phyloP scores from a whole-genome alignment of 1,140 invertebrate species.

The Drosophila mayri region DNA sequence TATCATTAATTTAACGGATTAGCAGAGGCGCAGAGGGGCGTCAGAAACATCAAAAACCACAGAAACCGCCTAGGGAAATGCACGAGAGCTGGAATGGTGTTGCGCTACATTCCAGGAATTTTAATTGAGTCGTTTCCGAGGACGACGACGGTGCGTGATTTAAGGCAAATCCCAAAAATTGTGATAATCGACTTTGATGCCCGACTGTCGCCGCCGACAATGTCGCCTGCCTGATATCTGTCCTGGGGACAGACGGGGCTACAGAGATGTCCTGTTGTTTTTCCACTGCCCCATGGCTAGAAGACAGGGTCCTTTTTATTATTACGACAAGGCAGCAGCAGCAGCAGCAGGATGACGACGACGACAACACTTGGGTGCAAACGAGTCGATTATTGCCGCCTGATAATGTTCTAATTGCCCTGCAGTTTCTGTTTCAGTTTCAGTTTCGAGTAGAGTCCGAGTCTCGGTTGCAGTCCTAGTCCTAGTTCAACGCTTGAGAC shows the following conservation, averaged over 20 bases:
- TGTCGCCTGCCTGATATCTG: constrained; percentile 13
- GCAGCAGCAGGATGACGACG: not conserved
- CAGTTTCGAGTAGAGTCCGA: no score
- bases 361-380: constrained; percentile 78
- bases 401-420: constrained; percentile 81
- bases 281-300: constrained; percentile 32
- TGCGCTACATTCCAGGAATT: constrained; percentile 69
- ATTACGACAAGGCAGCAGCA: constrained; percentile 57
- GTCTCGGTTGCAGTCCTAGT: not conserved
- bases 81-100: constrained; percentile 5
- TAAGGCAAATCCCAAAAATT: constrained; percentile 79
- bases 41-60: constrained; percentile 61
- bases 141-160: constrained; percentile 63
- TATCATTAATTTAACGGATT: constrained; percentile 81
- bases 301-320: constrained; percentile 46
- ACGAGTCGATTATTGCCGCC: constrained; percentile 81
- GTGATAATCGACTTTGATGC: constrained; percentile 80
- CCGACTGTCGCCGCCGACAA: constrained; percentile 48
- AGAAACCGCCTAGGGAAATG: constrained; percentile 59
- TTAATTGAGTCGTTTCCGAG: constrained; percentile 72
- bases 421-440: constrained; percentile 49
- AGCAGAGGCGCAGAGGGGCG: constrained; percentile 38
- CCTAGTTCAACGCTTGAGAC: not conserved
- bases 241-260: not conserved
- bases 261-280: constrained; percentile 48